Evolutionary conservation across 1,140 invertebrate species (phyloP), one percentile per base, ranked within the genome.

Genomic region (Teleopsis dalmanni): DNA sequence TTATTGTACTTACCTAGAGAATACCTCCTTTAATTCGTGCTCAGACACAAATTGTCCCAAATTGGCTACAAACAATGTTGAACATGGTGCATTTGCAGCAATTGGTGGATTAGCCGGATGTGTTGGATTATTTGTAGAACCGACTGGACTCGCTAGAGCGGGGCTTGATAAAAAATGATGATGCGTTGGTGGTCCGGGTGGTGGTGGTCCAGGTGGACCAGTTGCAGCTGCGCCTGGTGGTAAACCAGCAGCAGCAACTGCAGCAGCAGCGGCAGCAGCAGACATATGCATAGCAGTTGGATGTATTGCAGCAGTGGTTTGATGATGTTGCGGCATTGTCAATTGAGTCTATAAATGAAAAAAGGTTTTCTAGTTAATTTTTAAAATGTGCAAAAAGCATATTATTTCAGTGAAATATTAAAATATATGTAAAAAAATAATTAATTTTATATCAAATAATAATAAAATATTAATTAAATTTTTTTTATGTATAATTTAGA

Each of bases 61-160:
- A 75, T 97, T 97, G 59, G 93, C 93, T 58, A 98, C 93, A 76
- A 97, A 98, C 36, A 98, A 83, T 48, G 95, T 98, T 46, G 93
- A 97, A 78, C 94, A 98, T 38, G 93, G 92, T 55, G 87, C 81
- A 69, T 84, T 82, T 65, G 68, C 68, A 18, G 68, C 67, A 27
- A 70, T 59, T 46, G 70, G 67, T 7, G 67, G 62, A 56, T 70
- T 70, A 22, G 55, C 54, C 44, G 80, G 81, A 69, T 85, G 82
- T 31, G 84, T 81, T 47, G 82, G 85, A 46, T 66, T 70, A 55
- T 65, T 66, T 37, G 85, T 84, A 41, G 87, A 88, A 41, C 87
- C 87, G 48, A 89, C 88, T 56, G 90, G 88, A 61, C 87, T 90
- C 55, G 88, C 87, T 75, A 92, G 76, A 57, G 86, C 84, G 52